phyloP scores from a whole-genome alignment of 1,140 invertebrate genomes.

The Macrobrachium rosenbergii region DNA sequence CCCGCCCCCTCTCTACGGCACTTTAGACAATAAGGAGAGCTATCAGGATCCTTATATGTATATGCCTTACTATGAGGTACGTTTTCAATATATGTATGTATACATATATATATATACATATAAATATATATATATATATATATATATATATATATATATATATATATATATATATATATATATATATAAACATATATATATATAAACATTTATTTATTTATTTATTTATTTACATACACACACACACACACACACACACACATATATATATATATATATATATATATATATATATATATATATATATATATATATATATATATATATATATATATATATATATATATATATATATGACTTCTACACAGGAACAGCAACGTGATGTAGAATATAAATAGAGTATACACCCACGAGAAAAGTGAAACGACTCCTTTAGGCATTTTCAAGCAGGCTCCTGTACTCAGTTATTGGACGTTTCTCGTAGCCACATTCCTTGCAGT shows the following conservation, averaged over 20 bases:
- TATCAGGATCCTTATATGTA: too few species aligned
- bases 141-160: neutral
- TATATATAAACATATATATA: neutral
- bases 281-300: neutral
- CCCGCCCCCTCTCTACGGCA: too few species aligned
- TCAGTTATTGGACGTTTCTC: too few species aligned
- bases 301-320: constrained; percentile 3
- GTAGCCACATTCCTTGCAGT: too few species aligned
- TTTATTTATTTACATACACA: neutral
- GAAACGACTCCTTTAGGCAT: too few species aligned
- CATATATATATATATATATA: neutral
- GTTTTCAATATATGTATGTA: too few species aligned
- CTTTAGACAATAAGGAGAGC: too few species aligned
- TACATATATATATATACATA: constrained; percentile 11
- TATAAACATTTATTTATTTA: neutral
- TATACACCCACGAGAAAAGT: too few species aligned
- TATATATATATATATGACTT: neutral
- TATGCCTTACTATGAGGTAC: too few species aligned
- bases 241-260: neutral
- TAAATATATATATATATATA: constrained; percentile 9
- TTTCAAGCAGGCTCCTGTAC: too few species aligned
- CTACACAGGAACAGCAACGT: too few species aligned
- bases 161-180: neutral
- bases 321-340: neutral
- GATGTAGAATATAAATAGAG: too few species aligned